Base-by-base conservation (phyloP, 2,888 invertebrate genomes). In the Entomobrya multifasciata region DNA sequence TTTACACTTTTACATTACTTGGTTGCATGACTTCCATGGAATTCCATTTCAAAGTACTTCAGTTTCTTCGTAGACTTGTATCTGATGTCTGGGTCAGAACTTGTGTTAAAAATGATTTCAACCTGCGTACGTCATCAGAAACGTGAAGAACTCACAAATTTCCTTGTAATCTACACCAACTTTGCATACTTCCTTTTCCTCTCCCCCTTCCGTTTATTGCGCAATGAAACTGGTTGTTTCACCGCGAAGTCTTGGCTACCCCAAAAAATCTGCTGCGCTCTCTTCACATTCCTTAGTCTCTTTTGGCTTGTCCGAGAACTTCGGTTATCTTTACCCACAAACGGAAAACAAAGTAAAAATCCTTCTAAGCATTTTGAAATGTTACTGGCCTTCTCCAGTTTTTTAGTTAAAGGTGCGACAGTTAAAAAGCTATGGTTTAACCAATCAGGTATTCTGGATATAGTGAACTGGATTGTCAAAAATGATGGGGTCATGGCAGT, bases 341-440 rank as follows among this genome's bases (percentile, higher is more conserved):
- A 15, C 20, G 2, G 0, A 0, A 52, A 30, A 52, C 15, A 47
- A 13, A 47, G 13, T 15, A 6, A 44, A 22, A 44, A 74, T 22
- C 74, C 74, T 6, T 74, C 74, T n/a, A n/a, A 30, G n/a, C 74
- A 74, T 13, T 74, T 74, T 27, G n/a, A 52, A 52, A 17, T 74
- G 52, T 6, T 74, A 1, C 30, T 74, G 0, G 6, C 17, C 10
- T 4, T 52, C 1, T 22, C 25, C 4, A 74, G 52, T 17, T 27
- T n/a, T 22, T 4, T 74, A 1, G 10, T 30, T 0, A 74, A 74
- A 30, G 25, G 13, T 10, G 27, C 52, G 15, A 74, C 74, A n/a
- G 5, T 74, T 1, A 74, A 74, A 52, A 74, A 27, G 52, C 1
- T 74, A 4, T 74, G 74, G 74, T 52, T 74, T 17, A 17, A 74